Percentiles rank a stretch among this genome's conserved stretches.
These are phyloP conservation scores for Drosophila algonquin DNA, from an alignment of 2,888 invertebrate genomes.

Conservation along the genomic window DNA sequence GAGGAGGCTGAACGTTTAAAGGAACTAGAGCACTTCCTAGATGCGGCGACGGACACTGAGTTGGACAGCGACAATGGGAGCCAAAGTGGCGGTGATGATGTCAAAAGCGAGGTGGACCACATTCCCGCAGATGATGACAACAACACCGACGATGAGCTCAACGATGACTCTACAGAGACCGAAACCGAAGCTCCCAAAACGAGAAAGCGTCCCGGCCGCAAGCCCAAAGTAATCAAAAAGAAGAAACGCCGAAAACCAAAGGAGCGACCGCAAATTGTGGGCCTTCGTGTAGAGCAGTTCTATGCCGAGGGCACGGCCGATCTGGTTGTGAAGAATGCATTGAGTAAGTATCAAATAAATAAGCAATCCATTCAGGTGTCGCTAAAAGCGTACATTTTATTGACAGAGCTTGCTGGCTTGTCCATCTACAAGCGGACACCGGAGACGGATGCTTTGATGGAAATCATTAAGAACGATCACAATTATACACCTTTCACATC, in stretches of 20 bases:
- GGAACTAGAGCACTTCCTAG: conserved; percentile 59
- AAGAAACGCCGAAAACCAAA: conserved; percentile 57
- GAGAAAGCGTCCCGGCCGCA: conserved; percentile 67
- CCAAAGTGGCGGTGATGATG: conserved; percentile 53
- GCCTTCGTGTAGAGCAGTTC: conserved; percentile 88
- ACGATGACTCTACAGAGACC: conserved; percentile 63
- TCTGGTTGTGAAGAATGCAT: conserved; percentile 84
- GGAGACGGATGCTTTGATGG: conserved; percentile 81
- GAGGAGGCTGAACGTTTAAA: conserved; percentile 76
- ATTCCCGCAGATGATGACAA: conserved; percentile 63
- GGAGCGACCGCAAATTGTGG: conserved; percentile 85
- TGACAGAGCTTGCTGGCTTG: conserved; percentile 81
- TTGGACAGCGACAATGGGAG: conserved; percentile 84
- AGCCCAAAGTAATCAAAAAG: conserved; percentile 64
- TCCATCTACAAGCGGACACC: conserved; percentile 80
- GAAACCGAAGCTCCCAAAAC: conserved; percentile 85
- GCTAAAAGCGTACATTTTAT: background rate
- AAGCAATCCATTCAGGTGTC: background rate
- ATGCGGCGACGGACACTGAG: conserved; percentile 80
- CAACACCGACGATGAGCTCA: conserved; percentile 60
- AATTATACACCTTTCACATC: conserved; percentile 91
- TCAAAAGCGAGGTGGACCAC: conserved; percentile 59
- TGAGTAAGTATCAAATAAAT: conserved; percentile 73
- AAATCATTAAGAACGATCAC: conserved; percentile 90
- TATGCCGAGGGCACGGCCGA: conserved; percentile 85